Conservation (phyloP, 2,888 invertebrate species). For the Meganola albula region DNA sequence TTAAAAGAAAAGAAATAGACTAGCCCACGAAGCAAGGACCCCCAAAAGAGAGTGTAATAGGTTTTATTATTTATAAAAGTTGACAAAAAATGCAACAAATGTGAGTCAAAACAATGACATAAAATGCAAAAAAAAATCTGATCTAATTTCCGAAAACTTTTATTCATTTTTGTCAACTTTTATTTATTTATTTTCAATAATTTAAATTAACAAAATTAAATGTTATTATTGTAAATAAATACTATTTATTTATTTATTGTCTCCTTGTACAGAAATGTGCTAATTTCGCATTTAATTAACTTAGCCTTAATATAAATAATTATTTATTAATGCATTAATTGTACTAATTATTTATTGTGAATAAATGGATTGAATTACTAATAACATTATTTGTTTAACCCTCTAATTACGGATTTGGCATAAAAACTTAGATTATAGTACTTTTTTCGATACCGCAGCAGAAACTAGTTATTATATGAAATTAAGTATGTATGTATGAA, state of each 20-base stretch:
- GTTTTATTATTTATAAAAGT: constrained; percentile 23
- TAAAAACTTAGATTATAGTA: no score
- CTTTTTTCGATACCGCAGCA: no score
- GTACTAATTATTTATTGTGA: constrained; percentile 61
- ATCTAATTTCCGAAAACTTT: constrained; percentile 6
- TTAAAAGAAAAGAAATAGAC: constrained; percentile 2
- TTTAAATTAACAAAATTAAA: constrained; percentile 23
- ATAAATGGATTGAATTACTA: constrained; percentile 61
- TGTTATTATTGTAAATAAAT: constrained; percentile 59
- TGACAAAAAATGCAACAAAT: constrained; percentile 15
- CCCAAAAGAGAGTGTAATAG: constrained; percentile 23
- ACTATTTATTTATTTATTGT: constrained; percentile 53
- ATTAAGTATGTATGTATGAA: no score
- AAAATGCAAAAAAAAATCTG: constrained; percentile 9
- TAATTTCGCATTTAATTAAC: constrained; percentile 67
- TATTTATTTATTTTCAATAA: constrained; percentile 23
- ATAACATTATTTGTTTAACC: constrained; percentile 6
- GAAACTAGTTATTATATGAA: no score
- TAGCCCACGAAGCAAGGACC: constrained; percentile 13
- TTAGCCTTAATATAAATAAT: constrained; percentile 44
- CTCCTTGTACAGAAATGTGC: constrained; percentile 52
- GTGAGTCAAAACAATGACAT: constrained; percentile 1
- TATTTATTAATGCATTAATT: constrained; percentile 53
- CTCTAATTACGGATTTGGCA: no score
- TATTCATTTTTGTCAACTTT: constrained; percentile 27